Conservation (phyloP, 2,113 vertebrate species). For the Cranoglanis bouderius region DNA sequence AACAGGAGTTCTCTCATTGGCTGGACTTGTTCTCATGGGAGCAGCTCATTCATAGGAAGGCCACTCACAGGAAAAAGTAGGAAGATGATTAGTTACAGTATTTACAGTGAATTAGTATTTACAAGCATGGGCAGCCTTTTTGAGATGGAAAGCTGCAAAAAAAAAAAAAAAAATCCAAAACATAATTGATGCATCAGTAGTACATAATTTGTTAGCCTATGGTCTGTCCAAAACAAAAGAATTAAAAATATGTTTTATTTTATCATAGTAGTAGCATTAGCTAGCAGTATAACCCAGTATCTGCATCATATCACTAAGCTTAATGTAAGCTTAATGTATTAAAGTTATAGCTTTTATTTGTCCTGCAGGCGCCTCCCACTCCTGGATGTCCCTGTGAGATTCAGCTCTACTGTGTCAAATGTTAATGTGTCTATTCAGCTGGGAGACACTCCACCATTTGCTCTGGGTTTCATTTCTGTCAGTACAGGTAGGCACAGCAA, state of each 20-base stretch:
- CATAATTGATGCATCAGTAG: too few species aligned
- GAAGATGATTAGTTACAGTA: neutral
- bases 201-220: neutral
- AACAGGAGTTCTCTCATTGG: slow-evolving; percentile 96
- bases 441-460: slow-evolving; percentile 91
- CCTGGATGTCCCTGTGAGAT: slow-evolving; percentile 85
- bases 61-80: slow-evolving; percentile 70
- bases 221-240: neutral
- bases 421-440: slow-evolving; percentile 91
- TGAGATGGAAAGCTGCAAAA: too few species aligned
- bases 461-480: slow-evolving; percentile 88
- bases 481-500: slow-evolving; percentile 76
- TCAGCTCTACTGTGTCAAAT: slow-evolving; percentile 85
- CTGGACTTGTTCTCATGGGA: slow-evolving; percentile 83
- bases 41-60: slow-evolving; percentile 68
- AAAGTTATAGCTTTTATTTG: slow-evolving; percentile 15
- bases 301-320: neutral
- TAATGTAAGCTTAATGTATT: too few species aligned
- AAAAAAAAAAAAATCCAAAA: too few species aligned
- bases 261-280: neutral
- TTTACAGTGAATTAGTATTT: neutral
- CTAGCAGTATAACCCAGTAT: neutral
- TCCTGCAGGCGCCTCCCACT: slow-evolving; percentile 81
- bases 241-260: neutral
- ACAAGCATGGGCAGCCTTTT: neutral